Evolutionary conservation across 2,797 vertebrate genomes (phyloP).

Genomic region (Tiaroga cobitis): DNA sequence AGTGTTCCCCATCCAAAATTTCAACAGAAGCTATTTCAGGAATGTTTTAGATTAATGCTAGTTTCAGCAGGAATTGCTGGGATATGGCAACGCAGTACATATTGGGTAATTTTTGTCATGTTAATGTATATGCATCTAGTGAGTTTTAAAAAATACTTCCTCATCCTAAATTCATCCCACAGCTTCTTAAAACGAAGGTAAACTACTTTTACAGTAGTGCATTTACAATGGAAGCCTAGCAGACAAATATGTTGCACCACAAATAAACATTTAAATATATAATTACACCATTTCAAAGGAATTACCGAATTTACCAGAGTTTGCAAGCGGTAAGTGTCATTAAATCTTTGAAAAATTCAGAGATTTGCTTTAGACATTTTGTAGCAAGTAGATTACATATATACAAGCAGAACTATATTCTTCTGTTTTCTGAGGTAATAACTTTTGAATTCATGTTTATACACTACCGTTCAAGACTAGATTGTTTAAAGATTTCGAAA

Average conservation of each 20-base stretch:
- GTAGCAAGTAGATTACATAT: background rate
- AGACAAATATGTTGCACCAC: background rate
- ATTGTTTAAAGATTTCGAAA: background rate
- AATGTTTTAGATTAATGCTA: constrained; percentile 26
- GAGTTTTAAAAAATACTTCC: background rate
- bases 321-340: background rate
- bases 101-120: background rate
- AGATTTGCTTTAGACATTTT: background rate
- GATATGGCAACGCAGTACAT: background rate
- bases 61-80: background rate
- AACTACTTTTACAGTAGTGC: background rate
- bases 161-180: background rate
- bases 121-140: background rate
- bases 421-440: background rate
- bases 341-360: background rate
- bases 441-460: no score
- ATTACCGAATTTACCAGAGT: background rate
- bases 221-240: background rate
- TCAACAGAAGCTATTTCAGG: constrained; percentile 1
- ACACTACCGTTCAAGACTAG: background rate
- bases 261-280: background rate
- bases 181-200: background rate
- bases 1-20: constrained; percentile 20
- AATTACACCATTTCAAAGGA: background rate
- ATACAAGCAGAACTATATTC: background rate